phyloP scores from a whole-genome alignment of 2,797 vertebrate species.

The Crocodylus rhombifer region DNA sequence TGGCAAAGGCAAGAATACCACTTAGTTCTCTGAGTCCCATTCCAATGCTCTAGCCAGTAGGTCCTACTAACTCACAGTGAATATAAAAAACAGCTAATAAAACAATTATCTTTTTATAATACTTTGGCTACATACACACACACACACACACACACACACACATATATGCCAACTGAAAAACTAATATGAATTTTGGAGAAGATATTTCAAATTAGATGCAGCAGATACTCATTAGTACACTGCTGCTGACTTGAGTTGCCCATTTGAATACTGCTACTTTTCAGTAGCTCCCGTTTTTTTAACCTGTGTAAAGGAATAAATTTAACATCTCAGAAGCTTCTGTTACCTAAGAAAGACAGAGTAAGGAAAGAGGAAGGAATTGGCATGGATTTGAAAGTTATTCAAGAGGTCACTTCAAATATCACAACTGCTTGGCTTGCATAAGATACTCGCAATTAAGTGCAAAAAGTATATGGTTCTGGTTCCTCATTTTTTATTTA shows the following conservation, averaged over 20 bases:
- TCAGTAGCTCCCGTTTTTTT: background rate
- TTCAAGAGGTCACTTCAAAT: background rate
- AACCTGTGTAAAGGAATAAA: background rate
- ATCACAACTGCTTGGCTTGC: background rate
- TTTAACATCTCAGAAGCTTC: background rate
- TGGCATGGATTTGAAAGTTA: background rate
- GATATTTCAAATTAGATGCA: background rate
- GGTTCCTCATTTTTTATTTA: background rate
- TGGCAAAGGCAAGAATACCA: background rate
- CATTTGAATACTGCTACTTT: background rate
- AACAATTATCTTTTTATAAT: background rate
- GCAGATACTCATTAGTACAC: background rate
- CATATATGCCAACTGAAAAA: background rate
- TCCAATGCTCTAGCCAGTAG: background rate
- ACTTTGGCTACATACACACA: no score
- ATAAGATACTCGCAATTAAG: background rate
- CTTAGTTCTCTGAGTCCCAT: background rate
- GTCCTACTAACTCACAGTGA: background rate
- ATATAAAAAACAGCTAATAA: background rate
- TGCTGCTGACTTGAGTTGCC: background rate
- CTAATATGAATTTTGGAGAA: background rate
- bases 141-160: no score
- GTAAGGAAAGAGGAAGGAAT: background rate
- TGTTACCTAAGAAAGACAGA: background rate
- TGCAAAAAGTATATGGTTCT: background rate